Evolutionary conservation across 2,113 vertebrate species (phyloP), one percentile per base, ranked within the genome.

Genomic region (Canis aureus): DNA sequence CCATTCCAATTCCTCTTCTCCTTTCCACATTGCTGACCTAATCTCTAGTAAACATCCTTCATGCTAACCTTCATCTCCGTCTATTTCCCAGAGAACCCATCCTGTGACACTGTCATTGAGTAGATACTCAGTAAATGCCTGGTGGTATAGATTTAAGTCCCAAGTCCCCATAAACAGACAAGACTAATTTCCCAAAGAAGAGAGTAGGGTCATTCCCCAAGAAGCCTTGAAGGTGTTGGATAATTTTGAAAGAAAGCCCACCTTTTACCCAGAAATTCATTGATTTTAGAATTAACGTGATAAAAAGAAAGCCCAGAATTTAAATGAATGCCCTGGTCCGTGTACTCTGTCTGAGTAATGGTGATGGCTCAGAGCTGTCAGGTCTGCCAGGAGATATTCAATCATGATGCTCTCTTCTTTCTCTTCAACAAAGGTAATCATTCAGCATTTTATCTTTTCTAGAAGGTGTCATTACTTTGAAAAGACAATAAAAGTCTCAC

Each of bases 401-500:
- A 7, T 91, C 96, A 96, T 35, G 16, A 80, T 51, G 57, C 10
- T 57, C 73, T 74, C 60, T 79, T 55, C 79, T 49, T 89, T 76
- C 64, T 76, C 59, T 85, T 55, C 57, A 71, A 83, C 29, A 82
- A 62, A 51, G 38, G 71, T 93, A 82, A 96, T 96, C 93, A 89
- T 67, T 97, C 89, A 95, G 51, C 55, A 83, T 89, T 95, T 93
- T 89, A 94, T 96, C 92, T 96, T 97, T 97, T 84, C 66, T 87
- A 69, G 64, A 93, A 89, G 53, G n/a, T 89, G 79, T 95, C 94
- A 89, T 95, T 90, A 83, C 88, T 96, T 95, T 96, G 74, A 95
- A 95, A 97, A 94, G 67, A 91, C 66, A 86, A 82, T 78, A 86
- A 67, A 69, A 95, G 35, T 79, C 49, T 73, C 84, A 90, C 38